Percentiles rank a stretch among this genome's conserved stretches.
Evolutionary conservation across 2,797 vertebrate species (phyloP).

Genomic region (Babyrousa celebensis): DNA sequence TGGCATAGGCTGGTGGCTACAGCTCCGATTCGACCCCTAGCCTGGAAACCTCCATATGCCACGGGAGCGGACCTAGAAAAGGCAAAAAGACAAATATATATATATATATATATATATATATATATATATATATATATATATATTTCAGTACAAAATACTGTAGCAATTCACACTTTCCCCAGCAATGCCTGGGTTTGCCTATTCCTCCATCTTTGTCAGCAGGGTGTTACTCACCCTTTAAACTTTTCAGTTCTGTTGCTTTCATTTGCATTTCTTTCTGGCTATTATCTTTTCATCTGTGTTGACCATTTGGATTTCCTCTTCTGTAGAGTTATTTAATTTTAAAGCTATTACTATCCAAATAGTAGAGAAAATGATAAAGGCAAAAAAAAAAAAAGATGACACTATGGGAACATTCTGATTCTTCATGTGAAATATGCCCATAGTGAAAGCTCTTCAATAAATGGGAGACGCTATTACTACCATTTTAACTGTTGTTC

Average conservation of each 20-base stretch:
- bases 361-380: not conserved
- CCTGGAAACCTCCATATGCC: too few relatives aligned
- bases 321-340: not conserved
- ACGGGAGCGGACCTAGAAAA: too few relatives aligned
- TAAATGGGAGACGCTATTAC: not conserved
- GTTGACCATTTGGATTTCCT: not conserved
- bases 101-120: too few relatives aligned
- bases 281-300: constrained; percentile 33
- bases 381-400: not conserved
- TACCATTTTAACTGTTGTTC: not conserved
- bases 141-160: not conserved
- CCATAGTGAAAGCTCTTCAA: not conserved
- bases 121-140: too few relatives aligned
- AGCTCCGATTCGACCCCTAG: too few relatives aligned
- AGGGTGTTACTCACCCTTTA: not conserved
- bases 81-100: too few relatives aligned
- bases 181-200: not conserved
- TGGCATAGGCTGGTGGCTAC: too few relatives aligned
- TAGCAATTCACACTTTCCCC: not conserved
- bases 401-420: not conserved
- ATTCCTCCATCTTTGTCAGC: not conserved
- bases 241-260: not conserved
- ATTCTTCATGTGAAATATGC: not conserved
- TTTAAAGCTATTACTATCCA: not conserved
- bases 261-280: not conserved